Conservation (phyloP, 1,140 invertebrate species). For the Medauroidea extradentata region DNA sequence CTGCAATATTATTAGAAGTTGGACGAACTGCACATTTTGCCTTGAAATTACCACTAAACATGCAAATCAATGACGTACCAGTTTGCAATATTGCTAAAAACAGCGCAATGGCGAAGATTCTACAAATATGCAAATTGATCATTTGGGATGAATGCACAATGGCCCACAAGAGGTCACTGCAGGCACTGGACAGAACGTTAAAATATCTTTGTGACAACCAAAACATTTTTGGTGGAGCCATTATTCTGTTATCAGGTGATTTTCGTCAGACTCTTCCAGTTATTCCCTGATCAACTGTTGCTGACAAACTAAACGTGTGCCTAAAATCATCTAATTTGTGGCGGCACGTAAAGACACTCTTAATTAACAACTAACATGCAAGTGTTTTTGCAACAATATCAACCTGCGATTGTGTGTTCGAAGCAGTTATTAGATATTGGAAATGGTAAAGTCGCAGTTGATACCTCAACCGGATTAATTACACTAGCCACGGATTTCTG, state of each 20-base stretch:
- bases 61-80: slow-evolving; percentile 14
- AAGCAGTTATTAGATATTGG: slow-evolving; percentile 26
- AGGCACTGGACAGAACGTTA: slow-evolving; percentile 36
- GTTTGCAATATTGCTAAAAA: slow-evolving; percentile 23
- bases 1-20: slow-evolving; percentile 22
- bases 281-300: slow-evolving; percentile 33
- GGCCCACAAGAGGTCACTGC: slow-evolving; percentile 40
- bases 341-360: slow-evolving; percentile 20
- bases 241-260: slow-evolving; percentile 41
- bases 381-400: slow-evolving; percentile 20
- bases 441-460: slow-evolving; percentile 17
- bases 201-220: slow-evolving; percentile 34
- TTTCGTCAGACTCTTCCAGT: slow-evolving; percentile 45
- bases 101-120: slow-evolving; percentile 21
- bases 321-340: slow-evolving; percentile 34
- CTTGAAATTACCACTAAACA: slow-evolving; percentile 28
- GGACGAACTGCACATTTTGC: slow-evolving; percentile 33
- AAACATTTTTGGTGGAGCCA: slow-evolving; percentile 26
- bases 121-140: slow-evolving; percentile 9
- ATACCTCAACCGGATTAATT: slow-evolving; percentile 7
- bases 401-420: slow-evolving; percentile 20
- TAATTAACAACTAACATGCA: slow-evolving; percentile 24
- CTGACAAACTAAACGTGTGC: slow-evolving; percentile 35
- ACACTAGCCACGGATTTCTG: slow-evolving; percentile 21
- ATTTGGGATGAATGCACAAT: slow-evolving; percentile 31